A percentile compares a stretch with the other conserved stretches of the same genome.
Evolutionary conservation across 2,888 invertebrate species (phyloP).

Genomic region (Molorchus minor): DNA sequence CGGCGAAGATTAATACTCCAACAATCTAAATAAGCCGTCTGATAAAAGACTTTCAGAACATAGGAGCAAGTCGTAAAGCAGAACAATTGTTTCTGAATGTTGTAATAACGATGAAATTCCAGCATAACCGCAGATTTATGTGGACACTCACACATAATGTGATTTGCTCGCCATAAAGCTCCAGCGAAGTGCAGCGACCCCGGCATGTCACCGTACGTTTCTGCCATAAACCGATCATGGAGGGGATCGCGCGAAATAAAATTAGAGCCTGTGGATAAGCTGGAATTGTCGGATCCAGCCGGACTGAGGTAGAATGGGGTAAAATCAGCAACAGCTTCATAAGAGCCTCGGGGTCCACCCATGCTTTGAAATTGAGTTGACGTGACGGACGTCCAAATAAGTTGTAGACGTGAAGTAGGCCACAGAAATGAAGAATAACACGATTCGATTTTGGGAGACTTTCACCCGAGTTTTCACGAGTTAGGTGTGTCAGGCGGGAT

Average conservation of each 20-base stretch:
- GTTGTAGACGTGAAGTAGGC: slow-evolving; percentile 20
- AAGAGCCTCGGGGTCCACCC: slow-evolving; percentile 5
- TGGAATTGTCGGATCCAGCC: slow-evolving; percentile 24
- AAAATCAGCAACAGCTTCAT: slow-evolving; percentile 27
- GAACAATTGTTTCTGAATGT: too few species aligned
- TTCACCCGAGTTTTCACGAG: slow-evolving; percentile 3
- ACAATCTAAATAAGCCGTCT: too few species aligned
- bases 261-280: slow-evolving; percentile 23
- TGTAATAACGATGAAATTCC: too few species aligned
- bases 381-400: slow-evolving; percentile 24
- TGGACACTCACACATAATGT: neutral
- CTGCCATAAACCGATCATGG: neutral
- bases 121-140: too few species aligned
- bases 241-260: slow-evolving; percentile 13
- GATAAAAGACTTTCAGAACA: too few species aligned
- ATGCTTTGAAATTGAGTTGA: slow-evolving; percentile 20
- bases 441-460: slow-evolving; percentile 12
- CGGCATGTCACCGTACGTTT: neutral
- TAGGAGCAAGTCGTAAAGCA: too few species aligned
- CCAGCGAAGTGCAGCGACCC: neutral
- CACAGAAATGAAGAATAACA: slow-evolving; percentile 6
- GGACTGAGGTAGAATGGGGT: slow-evolving; percentile 8
- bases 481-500: neutral
- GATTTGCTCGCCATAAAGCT: neutral
- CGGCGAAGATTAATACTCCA: too few species aligned